A percentile compares a stretch with the other conserved stretches of the same genome.
Conservation (phyloP, 1,140 invertebrate species). For the Drosophila equinoxialis region DNA sequence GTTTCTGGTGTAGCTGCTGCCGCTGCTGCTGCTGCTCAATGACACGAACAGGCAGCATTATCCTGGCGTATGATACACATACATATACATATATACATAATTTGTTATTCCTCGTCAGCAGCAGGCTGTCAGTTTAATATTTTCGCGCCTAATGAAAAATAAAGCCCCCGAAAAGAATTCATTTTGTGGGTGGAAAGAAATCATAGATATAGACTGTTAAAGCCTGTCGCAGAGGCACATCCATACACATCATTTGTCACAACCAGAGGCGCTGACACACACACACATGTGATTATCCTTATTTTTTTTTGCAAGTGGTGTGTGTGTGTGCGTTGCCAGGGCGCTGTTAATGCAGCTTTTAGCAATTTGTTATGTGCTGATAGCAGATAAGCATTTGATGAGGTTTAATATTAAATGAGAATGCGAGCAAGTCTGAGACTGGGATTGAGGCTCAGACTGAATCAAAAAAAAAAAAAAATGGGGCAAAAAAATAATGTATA, state of each 20-base stretch:
- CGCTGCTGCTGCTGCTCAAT: conserved; percentile 53
- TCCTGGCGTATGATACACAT: conserved; percentile 43
- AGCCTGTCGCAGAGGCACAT: conserved; percentile 29
- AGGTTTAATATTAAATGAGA: conserved; percentile 72
- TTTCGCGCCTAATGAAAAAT: conserved; percentile 80
- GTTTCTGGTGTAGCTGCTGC: conserved; percentile 7
- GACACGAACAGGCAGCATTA: conserved; percentile 16
- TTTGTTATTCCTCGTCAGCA: conserved; percentile 65
- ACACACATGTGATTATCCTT: conserved; percentile 56
- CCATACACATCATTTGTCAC: conserved; percentile 52
- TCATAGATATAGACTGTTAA: conserved; percentile 54
- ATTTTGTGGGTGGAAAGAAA: conserved; percentile 24
- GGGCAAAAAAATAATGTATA: background rate
- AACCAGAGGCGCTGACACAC: conserved; percentile 14
- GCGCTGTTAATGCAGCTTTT: conserved; percentile 46
- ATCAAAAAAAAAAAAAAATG: too few relatives aligned
- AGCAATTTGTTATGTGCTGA: conserved; percentile 74
- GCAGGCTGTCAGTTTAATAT: conserved; percentile 67
- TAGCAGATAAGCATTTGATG: conserved; percentile 80
- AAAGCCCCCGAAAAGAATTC: conserved; percentile 33
- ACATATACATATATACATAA: conserved; percentile 49
- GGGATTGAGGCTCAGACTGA: conserved; percentile 13
- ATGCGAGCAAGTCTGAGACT: conserved; percentile 11
- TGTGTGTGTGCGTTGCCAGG: conserved; percentile 42
- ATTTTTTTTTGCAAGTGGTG: conserved; percentile 36